These are phyloP conservation scores for Nasonia vitripennis DNA, from an alignment of 1,140 invertebrate genomes.

Conservation along the genomic window DNA sequence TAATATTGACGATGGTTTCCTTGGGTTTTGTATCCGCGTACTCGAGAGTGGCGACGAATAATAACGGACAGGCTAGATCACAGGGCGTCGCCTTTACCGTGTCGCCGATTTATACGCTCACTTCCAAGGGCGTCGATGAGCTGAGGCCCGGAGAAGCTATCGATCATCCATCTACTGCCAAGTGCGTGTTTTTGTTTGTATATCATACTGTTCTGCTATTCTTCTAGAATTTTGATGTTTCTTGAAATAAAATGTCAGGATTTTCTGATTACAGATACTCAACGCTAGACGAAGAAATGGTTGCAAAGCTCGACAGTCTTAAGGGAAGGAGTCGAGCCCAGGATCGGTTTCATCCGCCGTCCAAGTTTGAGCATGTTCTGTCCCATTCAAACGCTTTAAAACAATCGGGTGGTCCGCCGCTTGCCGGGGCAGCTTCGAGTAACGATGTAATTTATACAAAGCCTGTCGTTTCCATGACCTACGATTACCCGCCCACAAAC, in stretches of 20 bases:
- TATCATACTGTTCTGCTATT: neutral
- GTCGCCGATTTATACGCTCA: conserved; percentile 61
- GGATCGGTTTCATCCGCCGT: conserved; percentile 67
- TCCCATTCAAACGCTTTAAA: conserved; percentile 54
- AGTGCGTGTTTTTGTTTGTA: conserved; percentile 54
- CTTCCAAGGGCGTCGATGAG: conserved; percentile 18
- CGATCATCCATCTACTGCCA: conserved; percentile 58
- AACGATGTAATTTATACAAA: conserved; percentile 51
- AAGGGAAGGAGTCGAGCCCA: conserved; percentile 59
- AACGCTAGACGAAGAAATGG: conserved; percentile 61
- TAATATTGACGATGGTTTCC: neutral
- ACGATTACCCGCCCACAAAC: conserved; percentile 54
- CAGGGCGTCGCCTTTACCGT: conserved; percentile 61
- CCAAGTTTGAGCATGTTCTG: conserved; percentile 59
- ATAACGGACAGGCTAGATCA: conserved; percentile 40
- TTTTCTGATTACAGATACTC: conserved; percentile 60
- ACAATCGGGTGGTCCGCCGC: conserved; percentile 11
- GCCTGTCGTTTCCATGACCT: conserved; percentile 49
- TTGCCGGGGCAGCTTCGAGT: neutral
- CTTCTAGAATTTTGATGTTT: too few relatives aligned
- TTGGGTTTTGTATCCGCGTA: neutral
- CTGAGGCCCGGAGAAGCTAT: conserved; percentile 65
- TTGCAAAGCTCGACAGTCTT: conserved; percentile 58
- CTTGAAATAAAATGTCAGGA: too few relatives aligned
- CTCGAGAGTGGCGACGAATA: conserved; percentile 7